These are phyloP conservation scores for Ophion costatus DNA, from an alignment of 2,888 invertebrate genomes.

Conservation along the genomic window DNA sequence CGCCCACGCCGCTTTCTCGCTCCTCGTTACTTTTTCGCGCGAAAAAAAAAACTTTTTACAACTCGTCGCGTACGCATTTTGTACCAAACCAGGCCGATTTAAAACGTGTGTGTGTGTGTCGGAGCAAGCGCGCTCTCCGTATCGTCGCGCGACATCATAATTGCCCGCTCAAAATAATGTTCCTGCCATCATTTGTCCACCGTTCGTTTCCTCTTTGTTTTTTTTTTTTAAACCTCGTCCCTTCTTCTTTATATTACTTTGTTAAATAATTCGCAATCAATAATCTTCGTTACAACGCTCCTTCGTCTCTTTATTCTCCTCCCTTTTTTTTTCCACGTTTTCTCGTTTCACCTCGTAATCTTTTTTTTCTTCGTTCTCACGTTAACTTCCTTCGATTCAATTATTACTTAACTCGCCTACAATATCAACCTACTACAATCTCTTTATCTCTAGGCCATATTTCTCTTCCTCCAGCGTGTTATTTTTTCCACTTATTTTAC, in stretches of 20 bases:
- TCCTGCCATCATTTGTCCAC: conserved; percentile 79
- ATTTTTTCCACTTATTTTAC: neutral
- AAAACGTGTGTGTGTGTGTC: conserved; percentile 70
- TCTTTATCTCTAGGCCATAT: conserved; percentile 81
- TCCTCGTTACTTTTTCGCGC: conserved; percentile 68
- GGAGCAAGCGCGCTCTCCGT: neutral
- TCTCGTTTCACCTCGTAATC: conserved; percentile 45
- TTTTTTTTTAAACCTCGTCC: no score
- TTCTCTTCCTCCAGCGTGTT: conserved; percentile 67
- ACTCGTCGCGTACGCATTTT: conserved; percentile 81
- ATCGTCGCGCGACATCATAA: conserved; percentile 72
- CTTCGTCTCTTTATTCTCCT: conserved; percentile 61
- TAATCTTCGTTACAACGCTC: conserved; percentile 78
- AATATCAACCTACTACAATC: conserved; percentile 71
- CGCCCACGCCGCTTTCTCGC: conserved; percentile 18
- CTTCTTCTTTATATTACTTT: conserved; percentile 78
- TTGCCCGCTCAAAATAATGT: conserved; percentile 79
- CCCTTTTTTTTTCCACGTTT: conserved; percentile 48
- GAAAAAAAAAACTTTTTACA: conserved; percentile 79
- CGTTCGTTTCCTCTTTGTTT: no score
- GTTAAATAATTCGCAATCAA: conserved; percentile 81
- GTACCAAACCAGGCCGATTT: conserved; percentile 83
- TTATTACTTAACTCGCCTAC: conserved; percentile 23
- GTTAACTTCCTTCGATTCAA: conserved; percentile 74
- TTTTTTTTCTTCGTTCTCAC: conserved; percentile 49